A percentile compares a stretch with the other conserved stretches of the same genome.
phyloP scores from a whole-genome alignment of 1,140 invertebrate genomes.

The Scaptomyza pallida region DNA sequence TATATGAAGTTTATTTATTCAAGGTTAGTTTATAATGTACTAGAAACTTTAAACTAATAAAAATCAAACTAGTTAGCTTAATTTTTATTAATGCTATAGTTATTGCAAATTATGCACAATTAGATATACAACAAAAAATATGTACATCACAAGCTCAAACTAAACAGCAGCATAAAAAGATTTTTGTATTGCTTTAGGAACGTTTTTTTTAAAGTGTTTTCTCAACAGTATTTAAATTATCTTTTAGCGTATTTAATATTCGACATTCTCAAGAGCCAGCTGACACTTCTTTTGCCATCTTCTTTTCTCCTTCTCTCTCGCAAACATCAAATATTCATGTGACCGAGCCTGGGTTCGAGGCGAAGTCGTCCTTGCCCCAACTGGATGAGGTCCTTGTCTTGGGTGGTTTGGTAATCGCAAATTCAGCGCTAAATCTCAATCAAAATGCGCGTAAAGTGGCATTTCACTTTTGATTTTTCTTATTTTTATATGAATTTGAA shows the following conservation, averaged over 20 bases:
- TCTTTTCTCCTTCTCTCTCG: neutral
- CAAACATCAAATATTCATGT: conserved; percentile 51
- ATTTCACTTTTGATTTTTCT: conserved; percentile 78
- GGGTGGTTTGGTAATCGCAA: conserved; percentile 59
- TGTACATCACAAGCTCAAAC: too few species aligned
- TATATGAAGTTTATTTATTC: too few species aligned
- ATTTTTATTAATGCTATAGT: too few species aligned
- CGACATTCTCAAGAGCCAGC: neutral
- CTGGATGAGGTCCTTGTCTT: conserved; percentile 42
- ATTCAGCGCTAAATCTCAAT: conserved; percentile 77
- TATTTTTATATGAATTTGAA: conserved; percentile 69
- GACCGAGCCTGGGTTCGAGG: neutral
- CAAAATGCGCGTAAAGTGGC: conserved; percentile 77
- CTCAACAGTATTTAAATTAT: neutral
- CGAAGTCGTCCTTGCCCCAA: conserved; percentile 20
- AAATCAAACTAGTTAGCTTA: too few species aligned
- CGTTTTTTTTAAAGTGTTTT: too few species aligned
- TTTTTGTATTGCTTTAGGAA: too few species aligned
- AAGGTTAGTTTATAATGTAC: too few species aligned
- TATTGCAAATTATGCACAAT: too few species aligned
- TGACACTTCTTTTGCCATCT: neutral
- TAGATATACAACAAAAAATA: too few species aligned
- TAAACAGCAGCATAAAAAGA: too few species aligned
- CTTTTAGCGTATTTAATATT: neutral
- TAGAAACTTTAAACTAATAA: too few species aligned